These are phyloP conservation scores for Planiliza haematocheilus DNA, from an alignment of 2,113 vertebrate species.

Conservation along the genomic window DNA sequence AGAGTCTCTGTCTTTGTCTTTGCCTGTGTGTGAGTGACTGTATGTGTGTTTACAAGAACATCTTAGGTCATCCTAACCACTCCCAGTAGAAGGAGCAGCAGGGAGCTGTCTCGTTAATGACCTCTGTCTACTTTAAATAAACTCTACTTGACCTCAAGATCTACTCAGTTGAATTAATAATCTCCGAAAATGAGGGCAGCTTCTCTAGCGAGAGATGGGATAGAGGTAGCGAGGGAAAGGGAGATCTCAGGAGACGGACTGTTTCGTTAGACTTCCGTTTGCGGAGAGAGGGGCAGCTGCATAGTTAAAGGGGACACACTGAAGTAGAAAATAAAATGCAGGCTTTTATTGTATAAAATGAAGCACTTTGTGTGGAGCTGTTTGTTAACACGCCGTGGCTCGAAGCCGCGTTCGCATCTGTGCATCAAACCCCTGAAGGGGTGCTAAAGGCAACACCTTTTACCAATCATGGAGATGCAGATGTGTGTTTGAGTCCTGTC, in stretches of 20 bases:
- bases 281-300: slow-evolving; percentile 44
- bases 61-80: slow-evolving; percentile 47
- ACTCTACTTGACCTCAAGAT: slow-evolving; percentile 39
- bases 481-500: slow-evolving; percentile 6
- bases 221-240: slow-evolving; percentile 34
- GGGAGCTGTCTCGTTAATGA: slow-evolving; percentile 61
- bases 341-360: slow-evolving; percentile 35
- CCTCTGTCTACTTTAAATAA: slow-evolving; percentile 64
- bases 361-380: slow-evolving; percentile 1
- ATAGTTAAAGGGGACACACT: slow-evolving; percentile 45
- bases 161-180: slow-evolving; percentile 61
- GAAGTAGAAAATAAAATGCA: slow-evolving; percentile 44
- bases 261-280: slow-evolving; percentile 36
- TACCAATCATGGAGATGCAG: slow-evolving; percentile 24
- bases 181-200: slow-evolving; percentile 53
- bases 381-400: slow-evolving; percentile 18
- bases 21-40: slow-evolving; percentile 31
- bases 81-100: slow-evolving; percentile 49
- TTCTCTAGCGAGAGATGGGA: slow-evolving; percentile 1
- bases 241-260: slow-evolving; percentile 36
- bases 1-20: slow-evolving; percentile 32
- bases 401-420: slow-evolving; percentile 36
- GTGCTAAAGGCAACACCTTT: slow-evolving; percentile 48
- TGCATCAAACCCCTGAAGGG: slow-evolving; percentile 45
- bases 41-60: slow-evolving; percentile 26